Percentiles rank a stretch among this genome's conserved stretches.
Evolutionary conservation across 2,888 invertebrate species (phyloP).

Genomic region (Dynastes hyllus): DNA sequence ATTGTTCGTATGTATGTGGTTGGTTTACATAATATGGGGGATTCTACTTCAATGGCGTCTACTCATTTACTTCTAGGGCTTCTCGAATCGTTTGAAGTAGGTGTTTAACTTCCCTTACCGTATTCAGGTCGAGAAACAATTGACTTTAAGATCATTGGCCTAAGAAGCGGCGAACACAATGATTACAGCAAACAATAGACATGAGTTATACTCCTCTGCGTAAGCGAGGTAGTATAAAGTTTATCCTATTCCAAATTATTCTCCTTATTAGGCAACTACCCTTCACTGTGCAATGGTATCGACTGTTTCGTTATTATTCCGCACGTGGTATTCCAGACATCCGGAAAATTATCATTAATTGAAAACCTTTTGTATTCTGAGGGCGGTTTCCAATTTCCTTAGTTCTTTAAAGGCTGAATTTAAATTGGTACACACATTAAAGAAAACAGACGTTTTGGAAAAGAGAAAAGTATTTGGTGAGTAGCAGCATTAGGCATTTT

Average conservation of each 20-base stretch:
- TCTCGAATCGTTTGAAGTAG: not conserved
- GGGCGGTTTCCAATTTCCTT: no score
- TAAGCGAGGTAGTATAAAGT: not conserved
- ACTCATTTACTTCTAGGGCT: not conserved
- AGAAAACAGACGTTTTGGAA: no score
- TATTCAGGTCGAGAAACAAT: constrained; percentile 7
- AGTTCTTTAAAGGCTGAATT: no score
- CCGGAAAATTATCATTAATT: no score
- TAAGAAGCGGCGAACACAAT: constrained; percentile 5
- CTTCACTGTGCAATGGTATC: not conserved
- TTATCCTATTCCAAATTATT: constrained; percentile 14
- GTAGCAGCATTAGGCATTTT: no score
- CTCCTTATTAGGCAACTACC: not conserved
- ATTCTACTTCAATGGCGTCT: not conserved
- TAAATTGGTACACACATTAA: no score
- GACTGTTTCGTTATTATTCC: not conserved
- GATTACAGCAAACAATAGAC: constrained; percentile 38
- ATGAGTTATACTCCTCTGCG: not conserved
- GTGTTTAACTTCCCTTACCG: not conserved
- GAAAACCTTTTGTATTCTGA: no score
- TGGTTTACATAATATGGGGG: not conserved
- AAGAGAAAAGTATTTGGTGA: no score
- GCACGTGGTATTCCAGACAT: no score
- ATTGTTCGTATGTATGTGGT: not conserved
- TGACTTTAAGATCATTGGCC: constrained; percentile 37